A percentile compares a stretch with the other conserved stretches of the same genome.
Evolutionary conservation across 1,140 invertebrate species (phyloP).

Genomic region (Tetranychus urticae): DNA sequence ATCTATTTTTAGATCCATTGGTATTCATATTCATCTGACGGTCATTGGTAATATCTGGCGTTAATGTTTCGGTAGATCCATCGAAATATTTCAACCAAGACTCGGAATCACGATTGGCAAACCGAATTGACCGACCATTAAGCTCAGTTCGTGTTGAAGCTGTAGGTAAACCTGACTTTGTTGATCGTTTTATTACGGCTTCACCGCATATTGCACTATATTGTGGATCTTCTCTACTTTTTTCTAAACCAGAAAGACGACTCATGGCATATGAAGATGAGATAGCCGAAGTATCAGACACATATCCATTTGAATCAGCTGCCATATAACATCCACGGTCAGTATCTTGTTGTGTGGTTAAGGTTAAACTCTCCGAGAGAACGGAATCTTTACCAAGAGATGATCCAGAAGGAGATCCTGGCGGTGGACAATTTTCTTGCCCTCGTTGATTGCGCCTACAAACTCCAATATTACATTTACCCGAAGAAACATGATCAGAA

Average conservation of each 20-base stretch:
- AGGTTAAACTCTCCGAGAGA: constrained; percentile 9
- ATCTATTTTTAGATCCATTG: background rate
- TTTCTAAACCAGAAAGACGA: background rate
- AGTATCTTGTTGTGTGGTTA: background rate
- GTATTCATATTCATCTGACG: background rate
- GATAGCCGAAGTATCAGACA: constrained; percentile 3
- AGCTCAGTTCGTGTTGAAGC: background rate
- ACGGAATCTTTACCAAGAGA: constrained; percentile 16
- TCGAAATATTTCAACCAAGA: constrained; percentile 6
- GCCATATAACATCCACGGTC: background rate
- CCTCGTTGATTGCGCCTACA: no score
- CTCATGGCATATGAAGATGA: constrained; percentile 7
- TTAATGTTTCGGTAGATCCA: background rate
- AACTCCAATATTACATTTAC: no score
- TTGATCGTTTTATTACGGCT: no score
- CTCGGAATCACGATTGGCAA: constrained; percentile 6
- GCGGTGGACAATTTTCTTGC: background rate
- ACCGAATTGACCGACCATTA: background rate
- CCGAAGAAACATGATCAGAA: constrained; percentile 22
- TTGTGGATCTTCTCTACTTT: background rate
- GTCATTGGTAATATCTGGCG: background rate
- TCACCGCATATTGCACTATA: background rate
- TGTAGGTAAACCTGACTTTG: background rate
- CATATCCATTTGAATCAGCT: background rate
- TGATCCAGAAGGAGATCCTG: constrained; percentile 7